Evolutionary conservation across 2,797 vertebrate species (phyloP), one percentile per base, ranked within the genome.

Genomic region (Adrianichthys oophorus): DNA sequence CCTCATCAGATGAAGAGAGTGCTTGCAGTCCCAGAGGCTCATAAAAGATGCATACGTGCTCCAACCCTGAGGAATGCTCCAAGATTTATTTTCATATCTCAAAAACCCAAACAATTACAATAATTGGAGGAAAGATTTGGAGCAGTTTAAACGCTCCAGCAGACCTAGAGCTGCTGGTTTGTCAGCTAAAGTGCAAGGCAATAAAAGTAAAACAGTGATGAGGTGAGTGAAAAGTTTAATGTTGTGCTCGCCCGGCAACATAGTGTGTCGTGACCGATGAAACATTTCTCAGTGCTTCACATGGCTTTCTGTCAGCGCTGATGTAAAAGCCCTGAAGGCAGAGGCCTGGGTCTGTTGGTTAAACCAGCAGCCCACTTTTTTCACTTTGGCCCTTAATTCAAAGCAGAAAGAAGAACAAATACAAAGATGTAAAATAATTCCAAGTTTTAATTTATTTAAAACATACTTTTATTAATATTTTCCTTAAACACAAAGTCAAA

Each of bases 221-320:
- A 85, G 86, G 80, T 85, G 88, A 90, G 89, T 90, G 85, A 89
- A 89, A 91, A 90, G 88, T 91, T 91, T 85, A 90, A 90, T 88
- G 85, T 78, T 82, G 82, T 89, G 87, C 88, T 92, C 83, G 80
- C 74, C 85, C 65, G 56, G 76, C 82, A 77, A 85, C 78, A 89
- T 92, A 90, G 90, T 87, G 87, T 82, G 79, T 89, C 69, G 79
- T 87, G 89, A 91, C 88, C 84, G 83, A 90, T 90, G 88, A 90
- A 90, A 90, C 87, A 90, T 91, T 90, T 91, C 86, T 85, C 87
- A 73, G 82, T 78, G 87, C 90, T 90, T 90, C 88, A 90, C 87
- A 88, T 72, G 68, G 82, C 76, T 88, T 84, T 91, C 85, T 90
- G 83, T 91, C 89, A 87, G 85, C 83, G 50, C 79, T 91, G 87